These are phyloP conservation scores for Siniperca obscura DNA, from an alignment of 2,797 vertebrate genomes.

Conservation along the genomic window DNA sequence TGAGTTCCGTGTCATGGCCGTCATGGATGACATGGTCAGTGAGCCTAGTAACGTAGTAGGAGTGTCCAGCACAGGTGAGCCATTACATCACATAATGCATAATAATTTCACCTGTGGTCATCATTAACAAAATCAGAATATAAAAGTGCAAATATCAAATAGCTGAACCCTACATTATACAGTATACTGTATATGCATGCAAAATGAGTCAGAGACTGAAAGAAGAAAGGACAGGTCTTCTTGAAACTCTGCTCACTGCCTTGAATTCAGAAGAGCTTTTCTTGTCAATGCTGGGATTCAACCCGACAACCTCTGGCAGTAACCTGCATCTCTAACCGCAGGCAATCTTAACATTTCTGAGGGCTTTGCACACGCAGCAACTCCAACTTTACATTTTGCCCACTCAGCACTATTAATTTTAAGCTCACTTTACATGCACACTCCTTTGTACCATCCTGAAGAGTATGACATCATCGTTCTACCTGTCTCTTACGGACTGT, in stretches of 20 bases:
- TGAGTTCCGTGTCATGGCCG: constrained; percentile 95
- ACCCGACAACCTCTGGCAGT: constrained; percentile 47
- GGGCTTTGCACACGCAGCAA: constrained; percentile 71
- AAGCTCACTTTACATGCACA: constrained; percentile 55
- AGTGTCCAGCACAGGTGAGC: constrained; percentile 97
- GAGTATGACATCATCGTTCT: constrained; percentile 75
- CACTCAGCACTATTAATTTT: constrained; percentile 68
- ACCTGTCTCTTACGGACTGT: constrained; percentile 30
- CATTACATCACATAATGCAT: background rate
- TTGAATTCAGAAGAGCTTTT: constrained; percentile 23
- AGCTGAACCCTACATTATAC: background rate
- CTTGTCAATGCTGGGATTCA: constrained; percentile 41
- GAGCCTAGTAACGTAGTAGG: constrained; percentile 97
- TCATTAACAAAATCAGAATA: background rate
- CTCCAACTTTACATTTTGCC: constrained; percentile 69
- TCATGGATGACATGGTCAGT: constrained; percentile 97
- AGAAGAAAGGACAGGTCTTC: background rate
- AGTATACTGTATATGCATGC: background rate
- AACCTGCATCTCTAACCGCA: constrained; percentile 41
- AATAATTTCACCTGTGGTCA: background rate
- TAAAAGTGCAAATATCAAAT: background rate
- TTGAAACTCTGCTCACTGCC: background rate
- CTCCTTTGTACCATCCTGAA: constrained; percentile 55
- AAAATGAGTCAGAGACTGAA: background rate
- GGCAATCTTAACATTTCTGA: constrained; percentile 41